Conservation (phyloP, 1,140 invertebrate species). For the Limonius californicus region DNA sequence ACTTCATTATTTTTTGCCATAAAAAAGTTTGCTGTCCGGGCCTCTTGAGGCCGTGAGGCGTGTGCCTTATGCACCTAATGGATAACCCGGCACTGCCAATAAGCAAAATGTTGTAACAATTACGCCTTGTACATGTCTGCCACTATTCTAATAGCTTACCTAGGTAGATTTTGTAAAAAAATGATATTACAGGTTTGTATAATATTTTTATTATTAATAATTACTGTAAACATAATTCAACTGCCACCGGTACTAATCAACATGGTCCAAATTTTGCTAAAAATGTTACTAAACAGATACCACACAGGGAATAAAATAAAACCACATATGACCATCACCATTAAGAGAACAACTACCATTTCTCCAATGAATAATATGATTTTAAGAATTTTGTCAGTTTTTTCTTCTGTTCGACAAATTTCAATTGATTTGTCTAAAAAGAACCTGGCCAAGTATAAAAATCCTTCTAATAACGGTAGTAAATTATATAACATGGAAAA, state of each 20-base stretch:
- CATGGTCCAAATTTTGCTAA: conserved; percentile 12
- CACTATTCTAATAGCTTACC: too few relatives aligned
- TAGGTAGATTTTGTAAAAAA: too few relatives aligned
- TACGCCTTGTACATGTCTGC: too few relatives aligned
- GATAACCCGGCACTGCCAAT: too few relatives aligned
- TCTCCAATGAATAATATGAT: conserved; percentile 29
- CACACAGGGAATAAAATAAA: conserved; percentile 18
- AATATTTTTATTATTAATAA: too few relatives aligned
- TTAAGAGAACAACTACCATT: conserved; percentile 31
- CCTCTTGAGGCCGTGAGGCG: too few relatives aligned
- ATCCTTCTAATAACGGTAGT: conserved; percentile 33
- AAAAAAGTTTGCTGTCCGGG: too few relatives aligned
- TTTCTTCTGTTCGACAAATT: conserved; percentile 32
- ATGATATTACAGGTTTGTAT: too few relatives aligned
- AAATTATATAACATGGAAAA: conserved; percentile 39
- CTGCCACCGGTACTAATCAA: background rate
- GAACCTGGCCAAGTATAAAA: conserved; percentile 36
- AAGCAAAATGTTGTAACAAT: too few relatives aligned
- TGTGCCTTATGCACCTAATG: too few relatives aligned
- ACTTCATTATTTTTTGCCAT: too few relatives aligned
- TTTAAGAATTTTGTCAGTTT: conserved; percentile 33
- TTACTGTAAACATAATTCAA: too few relatives aligned
- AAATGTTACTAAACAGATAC: conserved; percentile 8
- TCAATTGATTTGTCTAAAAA: conserved; percentile 36
- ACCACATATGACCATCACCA: conserved; percentile 20